Evolutionary conservation across 2,113 vertebrate genomes (phyloP), one percentile per base, ranked within the genome.

Genomic region (Lamprotornis superbus): DNA sequence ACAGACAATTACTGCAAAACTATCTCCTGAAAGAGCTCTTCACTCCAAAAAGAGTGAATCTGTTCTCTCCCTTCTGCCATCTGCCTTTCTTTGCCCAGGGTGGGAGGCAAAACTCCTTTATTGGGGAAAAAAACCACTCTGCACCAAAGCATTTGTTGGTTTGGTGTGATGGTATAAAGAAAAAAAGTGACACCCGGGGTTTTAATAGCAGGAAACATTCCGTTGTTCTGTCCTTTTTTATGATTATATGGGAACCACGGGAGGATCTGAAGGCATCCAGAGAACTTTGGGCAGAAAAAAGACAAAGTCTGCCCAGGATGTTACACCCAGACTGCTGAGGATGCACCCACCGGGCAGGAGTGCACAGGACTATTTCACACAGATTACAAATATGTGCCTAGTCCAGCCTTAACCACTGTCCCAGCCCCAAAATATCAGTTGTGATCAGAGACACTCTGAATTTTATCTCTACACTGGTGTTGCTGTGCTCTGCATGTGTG

Each of bases 401-500:
- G 9, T 31, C 31, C 65, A 50, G 18, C 50, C 4, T 4, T 9
- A 25, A 7, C 2, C 42, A 17, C 31, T 63, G 28, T 75, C 17
- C 24, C 79, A 53, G 19, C 9, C 15, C 30, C 47, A 63, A 28
- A 61, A 74, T 24, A 22, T 14, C 27, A 33, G 4, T 0, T 65
- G 31, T 27, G 22, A 56, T 9, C 56, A 57, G 31, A 55, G 18
- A n/a, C 7, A 25, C 3, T 57, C 42, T 44, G 16, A 28, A 17
- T 53, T 31, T 50, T 5, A 46, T 2, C 23, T 75, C 37, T 23
- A 0, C 0, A 0, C 15, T 14, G 40, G 17, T 56, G 35, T 33
- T 63, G 47, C 27, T 9, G 50, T 65, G 57, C 24, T 75, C 52
- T 65, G 4, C 23, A 2, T 18, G 16, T 68, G 33, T 80, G 49